Base-by-base conservation (phyloP, 2,888 invertebrate genomes). In the Lochmaea crataegi region DNA sequence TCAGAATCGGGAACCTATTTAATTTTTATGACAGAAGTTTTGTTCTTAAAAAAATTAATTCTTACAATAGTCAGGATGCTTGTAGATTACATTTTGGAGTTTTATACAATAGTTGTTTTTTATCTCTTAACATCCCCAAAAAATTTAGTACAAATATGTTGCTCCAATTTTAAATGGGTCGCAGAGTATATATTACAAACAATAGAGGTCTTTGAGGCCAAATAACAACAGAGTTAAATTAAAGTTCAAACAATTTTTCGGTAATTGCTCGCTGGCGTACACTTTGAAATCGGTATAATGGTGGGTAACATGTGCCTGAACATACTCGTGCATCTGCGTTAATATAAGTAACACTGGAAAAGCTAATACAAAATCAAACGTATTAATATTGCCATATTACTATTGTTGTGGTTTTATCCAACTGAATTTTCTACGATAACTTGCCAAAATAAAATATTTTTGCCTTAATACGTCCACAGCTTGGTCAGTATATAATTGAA, bases 291-390 rank as follows among this genome's bases (percentile, higher is more conserved):
- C 26, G 48, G 12, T 68, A 60, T 48, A 58, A 58, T 68, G 22
- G 38, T 22, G 67, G n/a, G 67, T 58, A 68, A 68, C 67, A 68
- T 60, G 45, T 68, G 67, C 42, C 45, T 68, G 58, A 58, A 68
- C 67, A 68, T 58, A 26, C 51, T 51, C 3, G 14, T 65, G 58
- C 38, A 58, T 58, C 45, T 67, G 57, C 67, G 48, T 67, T 45
- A 45, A 67, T 53, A 58, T 67, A 58, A 67, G 42, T 66, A 66
- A 66, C 51, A 51, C 14, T 51, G 14, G 14, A 51, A 45, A 51
- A 51, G 51, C 51, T 2, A n/a, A 51, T 7, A 51, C 51, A 51
- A 51, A 51, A 51, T 51, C 14, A 51, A 51, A 51, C 51, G 14
- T 12, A 51, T 16, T 51, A 14, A 51, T 51, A 16, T 51, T 7